Base-by-base conservation (phyloP, 30 jellyfish, hydroid and myxozoan genomes). In the Hydractinia echinata region DNA sequence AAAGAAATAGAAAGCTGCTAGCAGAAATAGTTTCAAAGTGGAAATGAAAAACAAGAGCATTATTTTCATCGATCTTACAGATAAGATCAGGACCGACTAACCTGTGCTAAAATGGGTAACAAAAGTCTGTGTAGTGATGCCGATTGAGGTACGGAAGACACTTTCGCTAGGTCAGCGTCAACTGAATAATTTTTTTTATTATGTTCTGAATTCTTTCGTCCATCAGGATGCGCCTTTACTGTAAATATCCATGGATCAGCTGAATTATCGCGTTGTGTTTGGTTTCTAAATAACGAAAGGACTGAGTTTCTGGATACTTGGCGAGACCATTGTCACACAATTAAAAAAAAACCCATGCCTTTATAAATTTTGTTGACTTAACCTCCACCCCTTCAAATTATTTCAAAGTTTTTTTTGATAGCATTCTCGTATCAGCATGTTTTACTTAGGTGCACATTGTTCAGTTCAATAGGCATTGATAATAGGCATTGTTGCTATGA, bases 41-140 rank as follows among this genome's bases (percentile, higher is more conserved):
- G 68, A 10, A 9, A 56, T 56, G n/a, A 56, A 10, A 56, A 10
- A 56, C 13, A 10, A 56, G 68, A 56, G 13, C 68, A 9, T n/a
- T 10, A 9, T 56, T 56, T 9, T 56, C n/a, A 9, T n/a, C 13
- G n/a, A 56, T 56, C 13, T 10, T 56, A 9, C 13, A 19, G 48
- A 48, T 13, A 67, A 1, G 2, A 58, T 1, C 69, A 11, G 69
- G 15, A 11, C 19, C 69, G 19, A 55, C 95, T 73, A 76, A 93
- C 99, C 84, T 89, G 96, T 15, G 95, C 96, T 70, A 93, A 82
- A 73, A 93, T 90, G 4, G 99, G 99, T 8, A 84, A 81, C 7
- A 93, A 91, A 7, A 85, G 79, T 53, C 79, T 83, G 7, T 54
- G 62, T 51, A 93, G 85, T n/a, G 99, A 93, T 81, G 84, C 88